Percentiles rank a stretch among this genome's conserved stretches.
These are phyloP conservation scores for Cheilosia soror DNA, from an alignment of 2,888 invertebrate genomes.

Conservation along the genomic window DNA sequence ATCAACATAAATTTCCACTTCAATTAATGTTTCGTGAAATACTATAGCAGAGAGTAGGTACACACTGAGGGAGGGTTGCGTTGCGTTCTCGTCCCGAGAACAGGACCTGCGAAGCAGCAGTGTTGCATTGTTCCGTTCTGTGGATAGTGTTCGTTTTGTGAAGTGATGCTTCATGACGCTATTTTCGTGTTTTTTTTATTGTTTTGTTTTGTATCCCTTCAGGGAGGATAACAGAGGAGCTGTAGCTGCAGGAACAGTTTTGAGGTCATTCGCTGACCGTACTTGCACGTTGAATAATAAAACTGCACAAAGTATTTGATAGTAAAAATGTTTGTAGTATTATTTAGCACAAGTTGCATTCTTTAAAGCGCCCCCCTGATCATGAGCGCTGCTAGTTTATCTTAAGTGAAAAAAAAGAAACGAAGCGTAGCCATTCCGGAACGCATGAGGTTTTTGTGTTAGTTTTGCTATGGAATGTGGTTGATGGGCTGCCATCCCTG, in stretches of 20 bases:
- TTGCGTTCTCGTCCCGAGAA: not conserved
- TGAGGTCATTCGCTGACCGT: slow-evolving; percentile 41
- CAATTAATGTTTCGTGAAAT: slow-evolving; percentile 41
- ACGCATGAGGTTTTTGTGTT: slow-evolving; percentile 30
- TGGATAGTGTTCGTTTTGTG: slow-evolving; percentile 41
- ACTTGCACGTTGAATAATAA: not conserved
- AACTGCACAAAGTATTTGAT: slow-evolving; percentile 28
- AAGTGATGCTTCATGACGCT: slow-evolving; percentile 24
- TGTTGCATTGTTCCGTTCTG: slow-evolving; percentile 37
- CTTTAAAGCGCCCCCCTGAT: slow-evolving; percentile 35
- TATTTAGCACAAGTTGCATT: slow-evolving; percentile 38
- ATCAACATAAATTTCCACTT: slow-evolving; percentile 57
- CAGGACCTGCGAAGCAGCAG: slow-evolving; percentile 32
- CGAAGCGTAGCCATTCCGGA: slow-evolving; percentile 1
- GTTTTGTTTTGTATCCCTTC: not conserved
- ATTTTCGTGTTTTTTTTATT: slow-evolving; percentile 3
- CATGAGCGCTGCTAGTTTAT: slow-evolving; percentile 5
- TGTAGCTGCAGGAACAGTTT: slow-evolving; percentile 32
- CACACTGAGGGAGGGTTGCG: not conserved
- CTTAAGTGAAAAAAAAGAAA: slow-evolving; percentile 1
- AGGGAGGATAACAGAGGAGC: not conserved
- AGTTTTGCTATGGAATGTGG: slow-evolving; percentile 27
- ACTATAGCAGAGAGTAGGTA: not conserved
- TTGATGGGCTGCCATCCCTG: slow-evolving; percentile 36
- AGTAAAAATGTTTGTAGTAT: slow-evolving; percentile 61